Evolutionary conservation across 2,113 vertebrate species (phyloP).

Genomic region (Axis porcinus): DNA sequence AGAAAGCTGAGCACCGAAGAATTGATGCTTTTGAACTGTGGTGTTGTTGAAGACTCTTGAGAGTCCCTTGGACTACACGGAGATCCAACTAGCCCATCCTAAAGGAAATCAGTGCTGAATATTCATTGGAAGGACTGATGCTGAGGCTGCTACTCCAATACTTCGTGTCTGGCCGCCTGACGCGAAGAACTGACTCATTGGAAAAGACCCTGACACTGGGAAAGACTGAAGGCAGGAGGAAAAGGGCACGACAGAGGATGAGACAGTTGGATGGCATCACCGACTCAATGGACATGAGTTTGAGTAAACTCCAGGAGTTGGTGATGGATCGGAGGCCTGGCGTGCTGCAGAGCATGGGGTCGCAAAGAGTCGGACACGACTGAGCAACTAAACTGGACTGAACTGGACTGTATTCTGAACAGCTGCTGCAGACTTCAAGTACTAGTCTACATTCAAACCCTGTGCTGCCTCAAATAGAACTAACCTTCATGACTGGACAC

Average conservation of each 20-base stretch:
- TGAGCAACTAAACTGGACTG: background rate
- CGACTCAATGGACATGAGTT: background rate
- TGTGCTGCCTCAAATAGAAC: background rate
- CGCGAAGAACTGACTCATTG: fast-evolving
- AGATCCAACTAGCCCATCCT: background rate
- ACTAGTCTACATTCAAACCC: background rate
- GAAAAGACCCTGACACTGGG: background rate
- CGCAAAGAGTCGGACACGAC: fast-evolving
- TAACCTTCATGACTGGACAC: background rate
- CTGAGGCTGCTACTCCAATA: background rate
- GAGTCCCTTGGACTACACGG: background rate
- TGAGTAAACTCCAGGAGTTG: background rate
- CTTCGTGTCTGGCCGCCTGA: background rate
- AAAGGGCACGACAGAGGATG: background rate
- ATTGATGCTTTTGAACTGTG: background rate
- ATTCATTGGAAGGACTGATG: background rate
- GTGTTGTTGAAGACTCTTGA: background rate
- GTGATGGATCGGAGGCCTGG: background rate
- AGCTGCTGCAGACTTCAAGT: background rate
- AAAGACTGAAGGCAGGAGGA: background rate
- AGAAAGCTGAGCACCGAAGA: background rate
- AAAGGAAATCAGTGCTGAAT: background rate
- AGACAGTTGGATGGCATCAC: background rate
- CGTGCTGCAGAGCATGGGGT: background rate
- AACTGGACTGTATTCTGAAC: background rate